Base-by-base conservation (phyloP, 2,113 vertebrate genomes). In the Brachirus orientalis region DNA sequence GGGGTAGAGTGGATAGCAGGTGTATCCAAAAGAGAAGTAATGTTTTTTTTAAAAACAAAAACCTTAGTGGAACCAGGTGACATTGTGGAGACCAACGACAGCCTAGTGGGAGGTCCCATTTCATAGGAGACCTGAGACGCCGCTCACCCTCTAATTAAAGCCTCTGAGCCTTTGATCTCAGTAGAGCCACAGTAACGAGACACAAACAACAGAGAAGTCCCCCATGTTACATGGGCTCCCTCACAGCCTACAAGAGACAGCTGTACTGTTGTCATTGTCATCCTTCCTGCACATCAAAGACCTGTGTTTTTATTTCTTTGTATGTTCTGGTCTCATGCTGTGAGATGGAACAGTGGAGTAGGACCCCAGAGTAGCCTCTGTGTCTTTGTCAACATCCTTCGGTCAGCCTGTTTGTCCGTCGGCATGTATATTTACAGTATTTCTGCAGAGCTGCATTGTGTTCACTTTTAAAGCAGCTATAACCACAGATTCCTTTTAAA, bases 91-190 rank as follows among this genome's bases (percentile, higher is more conserved):
- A 80, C 80, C 73, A 85, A 64, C 35, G 10, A 63, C 66, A 55
- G 65, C 72, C 72, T 78, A 58, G 70, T 89, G 82, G 87, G 85
- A 81, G 86, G 81, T 79, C 72, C 69, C 7, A 14, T 53, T 83
- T 84, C 80, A 66, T 47, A 63, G 54, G 64, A 74, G 85, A 75
- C 79, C 77, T 55, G 72, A 83, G 84, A 68, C 78, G 63, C 66
- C 9, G 44, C 71, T 82, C 38, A 18, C 71, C 73, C 77, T 91
- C 65, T 91, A 90, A 93, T 92, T 88, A 91, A 79, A 75, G 73
- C 74, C 82, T 44, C 14, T 0, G 40, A 81, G 76, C 47, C 75
- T 93, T 91, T 92, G 88, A 93, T 90, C 87, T 82, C 60, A 63
- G 66, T 76, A 75, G 80, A 75, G 77, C 75, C 77, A 71, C 69